phyloP scores from a whole-genome alignment of 2,888 invertebrate species.

The Phortica magna region DNA sequence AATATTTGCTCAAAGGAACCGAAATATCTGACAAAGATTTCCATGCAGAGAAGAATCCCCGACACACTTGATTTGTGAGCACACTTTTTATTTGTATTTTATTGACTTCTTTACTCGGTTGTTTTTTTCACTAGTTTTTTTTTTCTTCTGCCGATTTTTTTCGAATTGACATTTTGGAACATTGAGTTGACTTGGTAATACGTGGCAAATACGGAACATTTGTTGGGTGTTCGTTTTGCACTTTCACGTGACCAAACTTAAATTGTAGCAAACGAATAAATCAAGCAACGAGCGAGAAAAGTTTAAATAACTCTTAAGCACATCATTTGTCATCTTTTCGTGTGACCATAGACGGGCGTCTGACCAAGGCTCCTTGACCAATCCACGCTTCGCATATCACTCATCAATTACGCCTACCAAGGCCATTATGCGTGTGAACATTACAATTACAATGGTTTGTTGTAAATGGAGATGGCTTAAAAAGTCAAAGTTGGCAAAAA shows the following conservation, averaged over 20 bases:
- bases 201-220: background rate
- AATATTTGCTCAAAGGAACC: background rate
- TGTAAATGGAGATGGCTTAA: background rate
- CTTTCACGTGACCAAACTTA: background rate
- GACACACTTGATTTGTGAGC: slow-evolving; percentile 2
- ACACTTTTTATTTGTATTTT: background rate
- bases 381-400: background rate
- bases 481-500: slow-evolving; percentile 25
- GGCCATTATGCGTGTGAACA: slow-evolving; percentile 1
- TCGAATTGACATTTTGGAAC: background rate
- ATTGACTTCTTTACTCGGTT: background rate
- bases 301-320: slow-evolving; percentile 29
- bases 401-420: background rate
- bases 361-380: background rate
- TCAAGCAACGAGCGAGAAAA: slow-evolving; percentile 31
- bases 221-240: too few species aligned
- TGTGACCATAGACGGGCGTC: too few species aligned
- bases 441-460: background rate
- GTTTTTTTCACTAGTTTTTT: background rate
- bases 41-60: background rate
- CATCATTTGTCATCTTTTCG: slow-evolving; percentile 66
- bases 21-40: background rate
- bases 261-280: slow-evolving; percentile 42
- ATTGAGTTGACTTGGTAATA: background rate
- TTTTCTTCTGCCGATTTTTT: background rate